These are phyloP conservation scores for Hestina assimilis DNA, from an alignment of 1,140 invertebrate genomes.

Conservation along the genomic window DNA sequence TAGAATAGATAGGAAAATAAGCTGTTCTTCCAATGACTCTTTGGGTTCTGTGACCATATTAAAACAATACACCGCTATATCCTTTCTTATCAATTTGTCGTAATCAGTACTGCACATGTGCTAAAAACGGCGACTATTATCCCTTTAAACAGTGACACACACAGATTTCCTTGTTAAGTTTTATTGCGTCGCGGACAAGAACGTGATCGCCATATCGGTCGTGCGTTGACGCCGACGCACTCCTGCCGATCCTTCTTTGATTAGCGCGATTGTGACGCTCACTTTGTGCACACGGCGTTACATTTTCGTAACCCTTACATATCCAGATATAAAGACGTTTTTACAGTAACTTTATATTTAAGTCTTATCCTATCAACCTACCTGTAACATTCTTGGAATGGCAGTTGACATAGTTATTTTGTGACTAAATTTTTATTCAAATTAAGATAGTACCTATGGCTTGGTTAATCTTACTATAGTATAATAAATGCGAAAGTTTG, in stretches of 20 bases:
- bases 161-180: slow-evolving; percentile 39
- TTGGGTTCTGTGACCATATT: neutral
- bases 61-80: neutral
- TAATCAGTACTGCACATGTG: slow-evolving; percentile 20
- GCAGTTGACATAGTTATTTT: slow-evolving; percentile 5
- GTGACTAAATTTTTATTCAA: neutral
- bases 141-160: slow-evolving; percentile 25
- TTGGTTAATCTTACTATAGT: no score
- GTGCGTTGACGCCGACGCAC: slow-evolving; percentile 36
- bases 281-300: slow-evolving; percentile 12
- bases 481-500: no score
- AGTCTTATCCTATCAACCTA: neutral
- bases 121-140: slow-evolving; percentile 28
- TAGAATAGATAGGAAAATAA: no score
- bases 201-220: slow-evolving; percentile 41
- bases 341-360: neutral
- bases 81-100: slow-evolving; percentile 21
- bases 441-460: no score
- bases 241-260: slow-evolving; percentile 39
- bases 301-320: neutral
- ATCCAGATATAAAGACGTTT: neutral
- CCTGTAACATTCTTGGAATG: slow-evolving; percentile 7
- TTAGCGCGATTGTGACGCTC: slow-evolving; percentile 24
- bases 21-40: no score
- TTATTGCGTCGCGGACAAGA: slow-evolving; percentile 37